These are phyloP conservation scores for Eulemur macaco DNA, from an alignment of 2,113 vertebrate species.

Conservation along the genomic window DNA sequence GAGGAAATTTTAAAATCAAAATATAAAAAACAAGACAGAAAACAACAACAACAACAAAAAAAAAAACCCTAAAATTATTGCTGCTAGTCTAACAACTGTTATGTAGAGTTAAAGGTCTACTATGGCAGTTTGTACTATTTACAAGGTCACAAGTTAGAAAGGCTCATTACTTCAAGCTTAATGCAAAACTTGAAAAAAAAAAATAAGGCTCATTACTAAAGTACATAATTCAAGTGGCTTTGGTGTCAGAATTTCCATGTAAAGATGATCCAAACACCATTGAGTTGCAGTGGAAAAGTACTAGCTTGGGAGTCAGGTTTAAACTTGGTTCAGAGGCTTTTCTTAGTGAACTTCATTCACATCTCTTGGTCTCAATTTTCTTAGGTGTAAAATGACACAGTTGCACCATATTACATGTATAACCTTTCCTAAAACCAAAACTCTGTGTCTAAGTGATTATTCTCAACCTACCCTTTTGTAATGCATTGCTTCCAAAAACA, in stretches of 20 bases:
- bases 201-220: background rate
- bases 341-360: conserved; percentile 24
- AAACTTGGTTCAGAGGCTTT: conserved; percentile 4
- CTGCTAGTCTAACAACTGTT: background rate
- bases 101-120: background rate
- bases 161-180: background rate
- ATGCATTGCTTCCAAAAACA: conserved; percentile 92
- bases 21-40: background rate
- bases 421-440: conserved; percentile 45
- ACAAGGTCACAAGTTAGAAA: background rate
- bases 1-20: conserved; percentile 23
- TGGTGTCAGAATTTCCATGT: background rate
- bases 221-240: background rate
- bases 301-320: conserved; percentile 1
- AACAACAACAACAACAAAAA: background rate
- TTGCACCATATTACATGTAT: background rate
- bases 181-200: no score
- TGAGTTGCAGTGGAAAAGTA: conserved; percentile 48
- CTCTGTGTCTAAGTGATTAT: background rate
- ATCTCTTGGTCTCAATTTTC: conserved; percentile 3
- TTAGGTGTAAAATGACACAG: conserved; percentile 18
- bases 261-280: background rate
- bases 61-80: background rate
- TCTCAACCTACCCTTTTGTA: conserved; percentile 91
- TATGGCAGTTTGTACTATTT: background rate